Conservation (phyloP, 1,140 invertebrate species). For the Linepithema humile region DNA sequence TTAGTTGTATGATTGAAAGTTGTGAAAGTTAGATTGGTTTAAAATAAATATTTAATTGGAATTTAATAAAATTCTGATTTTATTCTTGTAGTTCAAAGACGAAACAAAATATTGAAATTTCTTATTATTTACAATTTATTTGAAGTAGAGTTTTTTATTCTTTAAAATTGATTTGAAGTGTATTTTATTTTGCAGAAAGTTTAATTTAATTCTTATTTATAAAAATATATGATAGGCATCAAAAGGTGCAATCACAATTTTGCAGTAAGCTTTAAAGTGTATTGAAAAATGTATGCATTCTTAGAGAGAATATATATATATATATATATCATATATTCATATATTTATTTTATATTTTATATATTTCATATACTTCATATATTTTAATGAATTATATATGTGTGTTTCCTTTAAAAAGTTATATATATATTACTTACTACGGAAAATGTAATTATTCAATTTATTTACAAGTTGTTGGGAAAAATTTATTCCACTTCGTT, state of each 20-base stretch:
- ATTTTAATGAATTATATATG: no score
- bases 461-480: no score
- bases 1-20: not conserved
- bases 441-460: constrained; percentile 1
- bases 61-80: not conserved
- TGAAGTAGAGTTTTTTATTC: no score
- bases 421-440: not conserved
- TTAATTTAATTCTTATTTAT: not conserved
- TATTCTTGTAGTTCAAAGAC: not conserved
- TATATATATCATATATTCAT: not conserved
- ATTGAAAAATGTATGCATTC: not conserved
- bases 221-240: not conserved
- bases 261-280: not conserved
- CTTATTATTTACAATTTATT: no score
- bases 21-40: not conserved
- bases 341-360: not conserved
- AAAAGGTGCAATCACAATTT: constrained; percentile 5
- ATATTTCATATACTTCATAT: not conserved
- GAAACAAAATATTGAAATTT: not conserved
- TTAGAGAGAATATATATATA: not conserved
- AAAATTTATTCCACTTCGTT: not conserved
- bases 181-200: not conserved
- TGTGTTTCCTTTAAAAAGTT: no score
- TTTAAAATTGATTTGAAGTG: not conserved
- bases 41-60: not conserved